A percentile compares a stretch with the other conserved stretches of the same genome.
These are phyloP conservation scores for Eupithecia subumbrata DNA, from an alignment of 2,888 invertebrate species.

Conservation along the genomic window DNA sequence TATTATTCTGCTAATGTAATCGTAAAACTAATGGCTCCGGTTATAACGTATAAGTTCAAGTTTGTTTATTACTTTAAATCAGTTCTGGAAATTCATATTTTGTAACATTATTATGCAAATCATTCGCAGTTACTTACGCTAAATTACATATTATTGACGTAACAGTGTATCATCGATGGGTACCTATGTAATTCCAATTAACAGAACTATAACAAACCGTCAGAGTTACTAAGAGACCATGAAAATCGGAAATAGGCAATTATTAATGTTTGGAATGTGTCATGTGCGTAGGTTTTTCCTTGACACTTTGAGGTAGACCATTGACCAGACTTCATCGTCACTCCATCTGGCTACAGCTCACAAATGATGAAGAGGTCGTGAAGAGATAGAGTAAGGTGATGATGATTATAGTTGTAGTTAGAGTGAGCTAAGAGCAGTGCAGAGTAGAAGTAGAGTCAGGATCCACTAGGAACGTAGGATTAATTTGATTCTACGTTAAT, in stretches of 20 bases:
- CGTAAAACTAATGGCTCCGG: constrained; percentile 15
- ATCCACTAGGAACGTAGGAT: too few species aligned
- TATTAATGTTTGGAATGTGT: constrained; percentile 5
- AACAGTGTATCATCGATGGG: background rate
- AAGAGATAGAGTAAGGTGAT: too few species aligned
- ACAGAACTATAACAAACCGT: background rate
- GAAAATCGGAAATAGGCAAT: background rate
- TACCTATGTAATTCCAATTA: background rate
- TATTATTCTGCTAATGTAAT: constrained; percentile 17
- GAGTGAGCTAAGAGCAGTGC: background rate
- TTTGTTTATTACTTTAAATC: background rate
- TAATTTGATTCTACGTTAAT: too few species aligned
- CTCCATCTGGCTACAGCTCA: background rate
- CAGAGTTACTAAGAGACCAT: background rate
- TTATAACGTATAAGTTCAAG: constrained; percentile 1
- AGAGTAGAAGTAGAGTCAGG: background rate
- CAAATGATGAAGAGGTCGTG: background rate
- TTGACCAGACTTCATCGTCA: background rate
- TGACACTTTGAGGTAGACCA: background rate
- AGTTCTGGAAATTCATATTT: background rate
- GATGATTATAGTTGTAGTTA: background rate
- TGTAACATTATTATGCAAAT: background rate
- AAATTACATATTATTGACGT: background rate
- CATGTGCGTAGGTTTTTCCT: background rate
- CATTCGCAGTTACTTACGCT: background rate